Base-by-base conservation (phyloP, 1,140 invertebrate species). In the Leguminivora glycinivorella region DNA sequence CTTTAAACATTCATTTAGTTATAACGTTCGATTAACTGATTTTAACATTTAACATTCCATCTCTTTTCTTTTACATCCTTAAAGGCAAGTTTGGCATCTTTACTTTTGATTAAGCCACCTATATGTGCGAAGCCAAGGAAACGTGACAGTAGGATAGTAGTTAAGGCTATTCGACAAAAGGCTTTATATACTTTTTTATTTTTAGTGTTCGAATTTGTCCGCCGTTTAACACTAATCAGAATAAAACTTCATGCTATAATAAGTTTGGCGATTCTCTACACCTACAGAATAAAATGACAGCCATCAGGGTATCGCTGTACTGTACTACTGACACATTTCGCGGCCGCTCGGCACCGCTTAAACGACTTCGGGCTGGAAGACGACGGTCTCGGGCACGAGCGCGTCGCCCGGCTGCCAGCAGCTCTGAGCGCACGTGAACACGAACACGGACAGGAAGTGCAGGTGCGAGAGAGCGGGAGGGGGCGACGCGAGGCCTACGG, bases 341-440 rank as follows among this genome's bases (percentile, higher is more conserved):
- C 17, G 10, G 47, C 47, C 47, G 19, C 19, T n/a, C 7, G 19
- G n/a, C n/a, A 14, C 4, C 34, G 19, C 56, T 83, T 83, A 85
- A 25, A 89, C 77, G 17, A 87, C 79, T 89, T 98, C 96, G 6
- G 94, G 92, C 92, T 97, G 96, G 76, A 97, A 94, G 73, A 97
- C 85, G 43, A 96, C 93, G 71, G 92, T 91, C 90, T 98, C 97
- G 74, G 95, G 93, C 70, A 95, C 93, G 72, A 94, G 93, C 26
- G 89, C 93, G 76, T 96, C 95, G 9, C 93, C 93, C 4, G 93
- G 87, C 56, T 94, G 93, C 96, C 97, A 98, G 85, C 97, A 98
- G 84, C 96, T 97, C 76, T 93, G 93, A n/a, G 93, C 85, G 83
- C 97, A 98, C 1, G 96, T 96, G 78, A 95, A 97, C 19, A 98